These are phyloP conservation scores for Salvelinus fontinalis DNA, from an alignment of 2,113 vertebrate genomes.

Conservation along the genomic window DNA sequence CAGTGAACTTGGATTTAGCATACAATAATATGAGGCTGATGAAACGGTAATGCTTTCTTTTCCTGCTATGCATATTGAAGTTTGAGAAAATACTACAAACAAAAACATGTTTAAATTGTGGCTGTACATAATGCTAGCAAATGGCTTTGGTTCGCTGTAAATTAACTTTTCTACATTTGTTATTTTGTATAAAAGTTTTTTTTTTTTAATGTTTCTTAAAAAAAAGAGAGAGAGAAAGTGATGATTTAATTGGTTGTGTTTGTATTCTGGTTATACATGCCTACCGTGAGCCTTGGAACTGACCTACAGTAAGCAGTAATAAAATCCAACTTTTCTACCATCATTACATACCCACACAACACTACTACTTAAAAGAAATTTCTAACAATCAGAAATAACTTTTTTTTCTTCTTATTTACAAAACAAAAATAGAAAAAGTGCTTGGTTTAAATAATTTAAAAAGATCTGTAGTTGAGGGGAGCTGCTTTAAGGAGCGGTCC, in stretches of 20 bases:
- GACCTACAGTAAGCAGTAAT: conserved; percentile 88
- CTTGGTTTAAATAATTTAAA: conserved; percentile 91
- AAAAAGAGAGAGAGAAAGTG: conserved; percentile 64
- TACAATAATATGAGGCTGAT: conserved; percentile 73
- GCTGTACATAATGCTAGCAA: conserved; percentile 97
- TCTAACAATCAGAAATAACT: conserved; percentile 94
- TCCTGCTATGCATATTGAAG: conserved; percentile 90
- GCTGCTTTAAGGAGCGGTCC: conserved; percentile 86
- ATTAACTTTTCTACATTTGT: conserved; percentile 99
- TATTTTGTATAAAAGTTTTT: conserved; percentile 95
- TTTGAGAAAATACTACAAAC: conserved; percentile 68
- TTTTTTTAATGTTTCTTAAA: too few relatives aligned
- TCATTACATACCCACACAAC: conserved; percentile 66
- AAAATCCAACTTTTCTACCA: conserved; percentile 93
- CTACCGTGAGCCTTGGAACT: conserved; percentile 96
- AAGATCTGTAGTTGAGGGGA: conserved; percentile 86
- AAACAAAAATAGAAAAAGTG: conserved; percentile 75
- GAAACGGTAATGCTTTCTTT: conserved; percentile 79
- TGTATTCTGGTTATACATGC: conserved; percentile 89
- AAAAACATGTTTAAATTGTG: conserved; percentile 81
- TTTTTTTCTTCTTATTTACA: conserved; percentile 86
- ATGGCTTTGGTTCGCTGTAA: conserved; percentile 99
- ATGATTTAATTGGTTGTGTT: conserved; percentile 85
- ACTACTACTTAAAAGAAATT: conserved; percentile 84
- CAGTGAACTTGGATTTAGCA: conserved; percentile 72